Evolutionary conservation across 2,113 vertebrate genomes (phyloP), one percentile per base, ranked within the genome.

Genomic region (Sigmodon hispidus): DNA sequence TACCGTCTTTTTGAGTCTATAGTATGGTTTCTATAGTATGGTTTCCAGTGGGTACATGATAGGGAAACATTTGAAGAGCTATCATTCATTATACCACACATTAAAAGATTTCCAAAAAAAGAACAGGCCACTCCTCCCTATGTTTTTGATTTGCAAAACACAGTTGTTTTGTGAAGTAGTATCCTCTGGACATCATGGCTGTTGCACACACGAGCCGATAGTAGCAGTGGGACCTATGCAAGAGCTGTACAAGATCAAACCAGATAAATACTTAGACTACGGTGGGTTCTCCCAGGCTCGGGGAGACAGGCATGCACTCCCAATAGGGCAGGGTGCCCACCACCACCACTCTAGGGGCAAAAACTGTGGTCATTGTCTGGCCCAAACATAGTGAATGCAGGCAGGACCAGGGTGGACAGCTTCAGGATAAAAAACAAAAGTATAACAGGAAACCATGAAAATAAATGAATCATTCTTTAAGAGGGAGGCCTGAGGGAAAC

Each of bases 61-160:
- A 86, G 89, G 67, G 59, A 72, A 59, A 76, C 76, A 67, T 36
- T 81, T 90, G 50, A 90, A 94, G 65, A 94, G 65, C 50, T 91
- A 43, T 76, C 52, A 86, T 92, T 73, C 61, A n/a, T 91, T 80
- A 89, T 84, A 67, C 13, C 34, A 94, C 40, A 86, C 16, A 57
- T 80, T 63, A 72, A 77, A 96, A 77, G 40, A 73, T 61, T 83
- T 94, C 36, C 26, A 88, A 84, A 95, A 94, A 93, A 43, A 69
- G 83, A 91, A 90, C 43, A 87, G 61, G 88, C 31, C 21, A 70
- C 36, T 70, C 36, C 36, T 70, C 17, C 45, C 48, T 95, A 4
- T 57, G 63, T 52, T 94, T 92, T 55, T 75, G 16, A 81, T 94
- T 48, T 75, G 48, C 40, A 59, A 90, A 96, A 85, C 87, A 77